Base-by-base conservation (phyloP, 2,888 invertebrate genomes). In the Heliconius erato region DNA sequence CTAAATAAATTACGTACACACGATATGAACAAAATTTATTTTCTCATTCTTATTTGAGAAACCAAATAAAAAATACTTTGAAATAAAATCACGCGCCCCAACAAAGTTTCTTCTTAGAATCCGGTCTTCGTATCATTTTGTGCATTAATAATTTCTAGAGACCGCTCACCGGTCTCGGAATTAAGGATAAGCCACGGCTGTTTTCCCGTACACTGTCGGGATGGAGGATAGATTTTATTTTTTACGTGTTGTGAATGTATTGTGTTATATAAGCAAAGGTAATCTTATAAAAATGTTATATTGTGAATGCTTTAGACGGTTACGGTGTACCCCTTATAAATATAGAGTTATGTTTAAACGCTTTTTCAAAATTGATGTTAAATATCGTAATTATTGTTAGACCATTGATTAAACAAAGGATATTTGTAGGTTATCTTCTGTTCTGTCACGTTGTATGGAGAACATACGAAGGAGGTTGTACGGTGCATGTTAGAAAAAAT, bases 211-310 rank as follows among this genome's bases (percentile, higher is more conserved):
- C 90, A 90, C 91, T 93, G 94, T 93, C 93, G 92, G 89, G 91
- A 89, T 91, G 91, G 89, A 89, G 90, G 89, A 87, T 88, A 91
- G 91, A 91, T 92, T 93, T 71, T 94, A 93, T 93, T 93, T 93
- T 94, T 93, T 94, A 93, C 94, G 93, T 93, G 93, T 89, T 90
- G 91, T 89, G 93, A 94, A 94, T 94, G 88, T 92, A 91, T 93
- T 91, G 91, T 91, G 89, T 91, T 90, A 89, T 88, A 89, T 77
- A 59, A 72, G 68, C 74, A 74, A 28, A 28, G 28, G 59, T 74
- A 83, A 79, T 77, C 76, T 79, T 77, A 63, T 72, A 69, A 78
- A 83, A 81, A 49, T 68, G 72, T 79, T 59, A 11, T 35, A 74
- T 44, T 32, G 78, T 78, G 19, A 68, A 78, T 32, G 23, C 44